Evolutionary conservation across 1,140 invertebrate genomes (phyloP).

Genomic region (Heliconius nattereri): DNA sequence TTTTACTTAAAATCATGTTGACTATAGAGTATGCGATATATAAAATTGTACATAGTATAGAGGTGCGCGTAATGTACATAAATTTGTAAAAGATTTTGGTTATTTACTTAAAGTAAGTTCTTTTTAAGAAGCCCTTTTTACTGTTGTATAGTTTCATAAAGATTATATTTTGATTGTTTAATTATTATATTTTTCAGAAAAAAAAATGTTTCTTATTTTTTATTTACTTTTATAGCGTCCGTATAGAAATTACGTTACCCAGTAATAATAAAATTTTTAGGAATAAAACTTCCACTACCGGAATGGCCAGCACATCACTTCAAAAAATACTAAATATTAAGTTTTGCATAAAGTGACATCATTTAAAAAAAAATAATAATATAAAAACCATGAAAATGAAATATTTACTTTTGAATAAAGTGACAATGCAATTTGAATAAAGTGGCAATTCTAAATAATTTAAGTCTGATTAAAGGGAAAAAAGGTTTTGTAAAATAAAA

Average conservation of each 20-base stretch:
- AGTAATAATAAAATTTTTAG: too few species aligned
- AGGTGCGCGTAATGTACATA: conserved; percentile 53
- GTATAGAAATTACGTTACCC: neutral
- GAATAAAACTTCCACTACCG: too few species aligned
- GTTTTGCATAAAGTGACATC: too few species aligned
- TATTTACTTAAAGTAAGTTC: conserved; percentile 58
- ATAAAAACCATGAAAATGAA: too few species aligned
- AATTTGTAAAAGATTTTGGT: conserved; percentile 54
- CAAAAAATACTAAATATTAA: too few species aligned
- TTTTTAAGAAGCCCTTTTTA: conserved; percentile 66
- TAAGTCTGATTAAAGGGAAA: neutral
- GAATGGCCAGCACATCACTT: too few species aligned
- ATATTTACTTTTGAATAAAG: too few species aligned
- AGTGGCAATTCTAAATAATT: too few species aligned
- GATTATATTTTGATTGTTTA: conserved; percentile 79
- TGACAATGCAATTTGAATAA: too few species aligned
- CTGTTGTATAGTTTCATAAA: conserved; percentile 80
- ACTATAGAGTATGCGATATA: conserved; percentile 37
- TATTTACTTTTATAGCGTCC: neutral
- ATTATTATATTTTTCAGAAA: conserved; percentile 78
- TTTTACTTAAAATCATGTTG: conserved; percentile 36
- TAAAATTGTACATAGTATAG: conserved; percentile 87
- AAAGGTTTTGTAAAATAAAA: neutral
- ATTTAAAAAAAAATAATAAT: too few species aligned
- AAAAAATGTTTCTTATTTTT: conserved; percentile 36